Evolutionary conservation across 2,113 vertebrate species (phyloP), one percentile per base, ranked within the genome.

Genomic region (Heterotis niloticus): DNA sequence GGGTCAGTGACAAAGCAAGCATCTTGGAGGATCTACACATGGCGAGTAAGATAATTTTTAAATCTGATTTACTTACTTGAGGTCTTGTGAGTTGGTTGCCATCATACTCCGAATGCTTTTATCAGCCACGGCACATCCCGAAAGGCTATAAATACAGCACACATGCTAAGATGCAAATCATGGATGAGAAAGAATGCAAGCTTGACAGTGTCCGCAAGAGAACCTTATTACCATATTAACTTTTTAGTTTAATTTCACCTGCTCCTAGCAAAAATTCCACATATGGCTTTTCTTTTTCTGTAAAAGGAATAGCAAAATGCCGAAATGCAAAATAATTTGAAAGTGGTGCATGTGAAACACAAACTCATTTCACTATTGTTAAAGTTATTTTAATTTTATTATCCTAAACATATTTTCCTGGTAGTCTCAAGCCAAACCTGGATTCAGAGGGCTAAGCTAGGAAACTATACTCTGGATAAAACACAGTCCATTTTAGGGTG

Each of bases 61-160:
- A 62, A 14, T 1, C 20, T 62, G 20, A 20, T 62, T 62, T 16
- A 34, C 89, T 97, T 94, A 99, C 98, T 95, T 98, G 88, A 99
- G 95, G 88, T 99, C 98, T 85, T 97, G 98, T 3, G 98, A 92
- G 90, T 95, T 98, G 87, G 94, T 89, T 79, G 95, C 90, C 94
- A 99, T 94, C 94, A 99, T 94, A 78, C 94, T 94, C 78, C 98
- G 94, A 83, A 98, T 94, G 89, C 93, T 96, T 90, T 98, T 98
- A 90, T 99, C 98, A 84, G 95, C 94, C 89, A 99, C 87, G 67
- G 97, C 96, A 90, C 97, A 99, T 87, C 97, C 96, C 72, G 98
- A 96, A 84, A 99, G 91, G 89, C 96, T 99, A 93, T 51, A 78
- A 78, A 26, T 85, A 89, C 87, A 69, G 26, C 66, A 64, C 14